Base-by-base conservation (phyloP, 2,888 invertebrate genomes). In the Archaeoteleia sp. region DNA sequence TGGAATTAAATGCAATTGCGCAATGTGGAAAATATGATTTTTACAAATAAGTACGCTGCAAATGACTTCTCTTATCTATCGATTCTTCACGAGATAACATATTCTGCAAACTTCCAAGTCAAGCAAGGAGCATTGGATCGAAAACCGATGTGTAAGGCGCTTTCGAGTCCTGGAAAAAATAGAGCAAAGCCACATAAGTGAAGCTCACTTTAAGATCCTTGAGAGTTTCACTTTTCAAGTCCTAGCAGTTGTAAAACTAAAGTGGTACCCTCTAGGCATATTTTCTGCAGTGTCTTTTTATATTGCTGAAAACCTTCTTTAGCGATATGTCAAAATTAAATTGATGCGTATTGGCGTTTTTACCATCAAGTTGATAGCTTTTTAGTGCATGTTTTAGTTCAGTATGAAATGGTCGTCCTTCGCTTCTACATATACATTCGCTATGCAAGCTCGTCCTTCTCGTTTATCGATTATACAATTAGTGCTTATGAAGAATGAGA, bases 381-480 rank as follows among this genome's bases (percentile, higher is more conserved):
- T 9, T 5, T 6, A 30, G 14, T 13, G 14, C 12, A 6, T 10
- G 25, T 43, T n/a, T n/a, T n/a, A n/a, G n/a, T n/a, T n/a, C n/a
- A n/a, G n/a, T n/a, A n/a, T n/a, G n/a, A n/a, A n/a, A n/a, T n/a
- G n/a, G n/a, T n/a, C n/a, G n/a, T n/a, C n/a, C n/a, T n/a, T n/a
- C n/a, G n/a, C n/a, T n/a, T 29, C 9, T 12, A 12, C 3, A 10
- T 10, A 12, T 32, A 32, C 2, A 1, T 12, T 9, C 7, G 12
- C 5, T 9, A 32, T 32, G 7, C 32, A 37, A 17, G 8, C 40
- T 15, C 32, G 34, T 7, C 35, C 14, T 46, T n/a, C 46, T 13
- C 12, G 1, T 53, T 32, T 68, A 74, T 74, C 70, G 73, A 73
- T 73, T 73, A 70, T 72, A 39, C 71, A 72, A 69, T 74, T 73